Conservation (phyloP, 2,797 vertebrate genomes). For the Lepidocolaptes lacrymiger region DNA sequence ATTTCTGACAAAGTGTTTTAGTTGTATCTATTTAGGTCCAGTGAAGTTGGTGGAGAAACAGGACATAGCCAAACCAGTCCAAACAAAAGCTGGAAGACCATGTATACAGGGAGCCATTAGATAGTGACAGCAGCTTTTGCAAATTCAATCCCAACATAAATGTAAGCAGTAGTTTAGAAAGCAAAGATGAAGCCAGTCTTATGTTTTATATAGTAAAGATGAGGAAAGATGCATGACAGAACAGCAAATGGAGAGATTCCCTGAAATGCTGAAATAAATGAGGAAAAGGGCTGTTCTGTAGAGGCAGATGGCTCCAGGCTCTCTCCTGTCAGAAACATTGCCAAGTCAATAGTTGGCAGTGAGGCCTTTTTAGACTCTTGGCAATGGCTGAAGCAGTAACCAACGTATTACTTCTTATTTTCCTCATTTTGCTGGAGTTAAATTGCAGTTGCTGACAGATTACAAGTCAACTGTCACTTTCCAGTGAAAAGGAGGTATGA, state of each 20-base stretch:
- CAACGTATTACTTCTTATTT: neutral
- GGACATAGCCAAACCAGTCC: neutral
- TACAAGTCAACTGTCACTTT: neutral
- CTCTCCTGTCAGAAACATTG: neutral
- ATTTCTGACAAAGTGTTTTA: neutral
- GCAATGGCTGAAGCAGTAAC: neutral
- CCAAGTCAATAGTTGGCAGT: neutral
- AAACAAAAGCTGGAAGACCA: neutral
- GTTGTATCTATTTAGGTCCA: neutral
- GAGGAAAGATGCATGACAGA: neutral
- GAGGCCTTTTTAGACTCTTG: neutral
- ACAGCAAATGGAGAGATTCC: neutral
- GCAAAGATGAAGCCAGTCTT: neutral
- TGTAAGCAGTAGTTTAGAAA: neutral
- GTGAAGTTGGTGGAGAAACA: neutral
- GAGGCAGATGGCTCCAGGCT: neutral
- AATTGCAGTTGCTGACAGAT: neutral
- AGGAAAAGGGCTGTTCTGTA: neutral
- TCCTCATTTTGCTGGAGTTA: slow-evolving; percentile 2
- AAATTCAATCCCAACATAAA: neutral
- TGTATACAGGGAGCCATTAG: neutral
- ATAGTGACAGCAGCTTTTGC: neutral
- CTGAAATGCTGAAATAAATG: neutral
- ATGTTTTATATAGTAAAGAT: neutral
- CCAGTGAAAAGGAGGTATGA: neutral